Conservation (phyloP, 2,113 vertebrate species). For the Protobothrops flavoviridis region DNA sequence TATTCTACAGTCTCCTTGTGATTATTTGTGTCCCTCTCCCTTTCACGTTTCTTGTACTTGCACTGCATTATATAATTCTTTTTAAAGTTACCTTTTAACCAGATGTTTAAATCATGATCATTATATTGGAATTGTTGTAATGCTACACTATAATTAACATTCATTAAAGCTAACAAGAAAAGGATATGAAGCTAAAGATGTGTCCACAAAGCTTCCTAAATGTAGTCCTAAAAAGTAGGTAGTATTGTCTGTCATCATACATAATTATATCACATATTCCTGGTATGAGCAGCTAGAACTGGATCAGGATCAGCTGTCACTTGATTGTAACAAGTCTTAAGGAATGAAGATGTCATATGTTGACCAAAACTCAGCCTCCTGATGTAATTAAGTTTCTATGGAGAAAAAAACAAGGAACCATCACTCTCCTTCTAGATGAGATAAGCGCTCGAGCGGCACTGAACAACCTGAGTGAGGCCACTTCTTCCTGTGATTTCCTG, state of each 20-base stretch:
- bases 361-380: neutral
- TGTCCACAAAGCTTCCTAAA: neutral
- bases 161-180: neutral
- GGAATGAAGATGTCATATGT: neutral
- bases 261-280: neutral
- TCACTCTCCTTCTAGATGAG: neutral
- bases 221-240: neutral
- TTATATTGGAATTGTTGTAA: neutral
- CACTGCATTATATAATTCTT: neutral
- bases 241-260: neutral
- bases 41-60: neutral
- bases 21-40: neutral
- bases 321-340: neutral
- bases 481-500: neutral
- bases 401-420: neutral
- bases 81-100: neutral
- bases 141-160: neutral
- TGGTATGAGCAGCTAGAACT: neutral
- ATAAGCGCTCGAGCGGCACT: neutral
- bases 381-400: neutral
- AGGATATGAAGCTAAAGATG: neutral
- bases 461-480: neutral
- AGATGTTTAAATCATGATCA: neutral
- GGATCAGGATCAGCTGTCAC: neutral
- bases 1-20: neutral